Base-by-base conservation (phyloP, 2,113 vertebrate genomes). In the Petaurus breviceps region DNA sequence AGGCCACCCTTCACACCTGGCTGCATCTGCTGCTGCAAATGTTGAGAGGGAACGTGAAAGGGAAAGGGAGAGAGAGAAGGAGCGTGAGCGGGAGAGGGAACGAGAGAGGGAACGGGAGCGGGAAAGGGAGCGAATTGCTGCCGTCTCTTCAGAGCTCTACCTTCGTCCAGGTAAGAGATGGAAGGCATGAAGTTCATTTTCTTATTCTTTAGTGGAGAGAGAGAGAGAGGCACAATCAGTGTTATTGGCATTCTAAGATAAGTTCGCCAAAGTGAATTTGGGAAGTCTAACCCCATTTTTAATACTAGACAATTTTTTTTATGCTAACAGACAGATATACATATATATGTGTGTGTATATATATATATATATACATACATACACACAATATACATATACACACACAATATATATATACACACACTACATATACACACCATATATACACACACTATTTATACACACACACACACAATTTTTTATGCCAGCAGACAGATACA, bases 1-100 rank as follows among this genome's bases (percentile, higher is more conserved):
- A 99, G 99, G 99, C 95, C 99, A 99, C 84, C 99, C 99, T 91
- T 98, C 99, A 61, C 99, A 99, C 95, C 98, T 99, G 77, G 98
- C 99, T 92, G 98, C 98, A 84, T 99, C 99, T 3, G 99, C 99
- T 23, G 99, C 98, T 31, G 99, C 98, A 28, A 99, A 98, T 95
- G 98, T 99, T 47, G 99, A 99, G 92, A 96, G 98, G 51, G 98
- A 99, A 49, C 97, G 98, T 53, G 98, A 98, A 46, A 91, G 97
- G 37, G 98, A 99, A 19, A 97, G 84, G 98, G 68, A 84, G 7
- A 43, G 68, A 43, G 68, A 98, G 94, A 97, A 99, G 24, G 99
- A 99, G 92, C 55, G 98, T 28, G 99, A 99, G 68, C 92, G 98
- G 0, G 98, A 99, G 24, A 97, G 98, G 31, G 99, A 99, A 57